Evolutionary conservation across 2,113 vertebrate genomes (phyloP).

Genomic region (Eleginops maclovinus): DNA sequence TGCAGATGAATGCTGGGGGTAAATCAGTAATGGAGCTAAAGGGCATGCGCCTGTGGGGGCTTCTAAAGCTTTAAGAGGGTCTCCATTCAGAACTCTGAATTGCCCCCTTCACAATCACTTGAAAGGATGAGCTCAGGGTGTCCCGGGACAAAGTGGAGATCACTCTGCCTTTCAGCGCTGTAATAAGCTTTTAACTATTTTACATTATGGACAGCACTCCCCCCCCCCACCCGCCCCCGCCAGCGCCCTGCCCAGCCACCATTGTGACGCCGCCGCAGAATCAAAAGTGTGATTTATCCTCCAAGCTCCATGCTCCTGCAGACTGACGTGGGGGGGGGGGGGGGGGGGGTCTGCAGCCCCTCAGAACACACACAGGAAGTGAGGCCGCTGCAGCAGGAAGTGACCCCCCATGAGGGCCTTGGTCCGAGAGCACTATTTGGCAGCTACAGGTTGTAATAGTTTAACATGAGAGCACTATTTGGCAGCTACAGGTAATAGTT

Average conservation of each 20-base stretch:
- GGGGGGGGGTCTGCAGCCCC: too few relatives aligned
- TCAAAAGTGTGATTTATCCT: constrained; percentile 94
- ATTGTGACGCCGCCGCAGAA: constrained; percentile 83
- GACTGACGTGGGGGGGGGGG: too few relatives aligned
- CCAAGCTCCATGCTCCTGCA: too few relatives aligned
- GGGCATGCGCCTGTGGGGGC: constrained; percentile 93
- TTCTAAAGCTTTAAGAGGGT: constrained; percentile 92
- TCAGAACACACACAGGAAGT: too few relatives aligned
- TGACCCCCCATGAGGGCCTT: too few relatives aligned
- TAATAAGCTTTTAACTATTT: constrained; percentile 98
- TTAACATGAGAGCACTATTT: too few relatives aligned
- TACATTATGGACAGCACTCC: constrained; percentile 86
- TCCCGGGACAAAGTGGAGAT: constrained; percentile 95
- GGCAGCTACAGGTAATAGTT: too few relatives aligned
- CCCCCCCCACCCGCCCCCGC: constrained; percentile 45
- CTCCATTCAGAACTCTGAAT: constrained; percentile 95
- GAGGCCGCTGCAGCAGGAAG: too few relatives aligned
- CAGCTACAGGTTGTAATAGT: too few relatives aligned
- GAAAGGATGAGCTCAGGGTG: constrained; percentile 94
- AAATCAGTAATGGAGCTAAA: constrained; percentile 99
- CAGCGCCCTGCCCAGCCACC: constrained; percentile 62
- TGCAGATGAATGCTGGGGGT: constrained; percentile 93
- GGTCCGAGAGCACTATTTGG: too few relatives aligned
- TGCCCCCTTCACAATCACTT: constrained; percentile 95
- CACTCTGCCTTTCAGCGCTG: constrained; percentile 91